Conservation (phyloP, 2,113 vertebrate species). For the Xiphophorus couchianus region DNA sequence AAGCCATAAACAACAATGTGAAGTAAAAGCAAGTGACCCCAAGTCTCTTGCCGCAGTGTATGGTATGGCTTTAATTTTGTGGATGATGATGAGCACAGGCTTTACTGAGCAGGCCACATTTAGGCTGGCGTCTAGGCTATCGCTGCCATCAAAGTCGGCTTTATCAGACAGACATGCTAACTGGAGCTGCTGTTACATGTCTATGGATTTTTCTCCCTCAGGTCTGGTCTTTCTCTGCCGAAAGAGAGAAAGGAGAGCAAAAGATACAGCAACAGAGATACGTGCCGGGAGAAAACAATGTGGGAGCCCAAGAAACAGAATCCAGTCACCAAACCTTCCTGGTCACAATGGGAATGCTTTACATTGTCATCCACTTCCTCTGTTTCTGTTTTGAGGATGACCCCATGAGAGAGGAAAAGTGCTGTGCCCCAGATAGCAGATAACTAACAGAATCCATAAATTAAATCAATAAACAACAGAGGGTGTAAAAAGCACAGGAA, state of each 20-base stretch:
- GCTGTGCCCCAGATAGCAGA: slow-evolving; percentile 64
- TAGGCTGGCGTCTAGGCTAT: slow-evolving; percentile 83
- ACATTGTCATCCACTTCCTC: slow-evolving; percentile 75
- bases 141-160: slow-evolving; percentile 83
- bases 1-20: slow-evolving; percentile 42
- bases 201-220: slow-evolving; percentile 75
- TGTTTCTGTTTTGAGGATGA: slow-evolving; percentile 66
- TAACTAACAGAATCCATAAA: slow-evolving; percentile 73
- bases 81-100: slow-evolving; percentile 75
- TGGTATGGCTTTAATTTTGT: slow-evolving; percentile 67
- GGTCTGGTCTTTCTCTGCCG: slow-evolving; percentile 60
- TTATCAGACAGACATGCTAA: slow-evolving; percentile 77
- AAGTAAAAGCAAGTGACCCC: slow-evolving; percentile 17
- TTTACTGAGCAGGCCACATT: slow-evolving; percentile 75
- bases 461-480: slow-evolving; percentile 70
- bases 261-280: slow-evolving; percentile 34
- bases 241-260: slow-evolving; percentile 19
- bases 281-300: slow-evolving; percentile 41
- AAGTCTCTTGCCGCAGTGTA: slow-evolving; percentile 16
- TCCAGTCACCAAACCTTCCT: slow-evolving; percentile 62
- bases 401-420: slow-evolving; percentile 58
- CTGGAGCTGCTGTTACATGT: slow-evolving; percentile 80
- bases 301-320: slow-evolving; percentile 69
- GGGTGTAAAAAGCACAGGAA: slow-evolving; percentile 70
- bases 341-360: slow-evolving; percentile 71